A percentile compares a stretch with the other conserved stretches of the same genome.
These are phyloP conservation scores for Cariama cristata DNA, from an alignment of 2,113 vertebrate genomes.

Conservation along the genomic window DNA sequence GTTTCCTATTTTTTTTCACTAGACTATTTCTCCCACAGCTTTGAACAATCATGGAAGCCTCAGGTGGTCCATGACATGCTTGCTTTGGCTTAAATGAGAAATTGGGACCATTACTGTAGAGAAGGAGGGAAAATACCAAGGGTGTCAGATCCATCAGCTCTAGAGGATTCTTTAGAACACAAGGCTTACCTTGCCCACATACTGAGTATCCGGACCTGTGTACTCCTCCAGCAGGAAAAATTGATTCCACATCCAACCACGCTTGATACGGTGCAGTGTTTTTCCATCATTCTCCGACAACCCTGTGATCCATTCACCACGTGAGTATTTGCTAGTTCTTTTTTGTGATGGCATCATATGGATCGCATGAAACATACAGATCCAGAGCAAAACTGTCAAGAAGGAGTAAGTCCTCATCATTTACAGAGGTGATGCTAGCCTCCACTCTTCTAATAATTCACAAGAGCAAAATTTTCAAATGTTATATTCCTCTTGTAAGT, in stretches of 20 bases:
- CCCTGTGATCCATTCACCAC: conserved; percentile 62
- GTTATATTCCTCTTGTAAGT: conserved; percentile 6
- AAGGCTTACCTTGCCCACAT: conserved; percentile 94
- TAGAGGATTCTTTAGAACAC: neutral
- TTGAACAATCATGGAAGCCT: neutral
- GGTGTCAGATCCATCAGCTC: neutral
- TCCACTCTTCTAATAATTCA: conserved; percentile 10
- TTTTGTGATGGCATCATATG: conserved; percentile 40
- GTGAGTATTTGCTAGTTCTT: conserved; percentile 53
- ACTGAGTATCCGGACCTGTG: conserved; percentile 92
- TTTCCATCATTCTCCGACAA: conserved; percentile 76
- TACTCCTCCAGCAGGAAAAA: conserved; percentile 99
- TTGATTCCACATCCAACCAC: conserved; percentile 99
- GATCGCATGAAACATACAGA: conserved; percentile 44
- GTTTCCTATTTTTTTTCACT: neutral
- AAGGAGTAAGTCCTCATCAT: conserved; percentile 73
- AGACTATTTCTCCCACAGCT: neutral
- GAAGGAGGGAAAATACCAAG: neutral
- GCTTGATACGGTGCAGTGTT: conserved; percentile 88
- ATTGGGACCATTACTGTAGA: neutral
- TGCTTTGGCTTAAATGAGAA: neutral
- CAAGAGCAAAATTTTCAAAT: neutral
- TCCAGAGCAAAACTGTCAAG: conserved; percentile 73
- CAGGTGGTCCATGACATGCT: neutral
- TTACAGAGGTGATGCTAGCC: neutral